phyloP scores from a whole-genome alignment of 2,888 invertebrate genomes.

The Hydroisotoma schaefferi region DNA sequence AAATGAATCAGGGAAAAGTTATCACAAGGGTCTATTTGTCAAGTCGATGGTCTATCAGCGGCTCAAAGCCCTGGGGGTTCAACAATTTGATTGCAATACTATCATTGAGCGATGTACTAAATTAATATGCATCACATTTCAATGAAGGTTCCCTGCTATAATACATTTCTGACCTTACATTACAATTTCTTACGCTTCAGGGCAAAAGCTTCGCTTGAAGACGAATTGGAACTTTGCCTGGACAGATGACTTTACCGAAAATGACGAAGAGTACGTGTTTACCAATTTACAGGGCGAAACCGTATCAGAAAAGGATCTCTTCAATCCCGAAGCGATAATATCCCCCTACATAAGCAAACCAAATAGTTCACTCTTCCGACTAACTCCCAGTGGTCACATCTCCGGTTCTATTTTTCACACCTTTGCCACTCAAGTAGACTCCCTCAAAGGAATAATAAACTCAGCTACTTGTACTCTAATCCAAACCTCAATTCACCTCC shows the following conservation, averaged over 20 bases:
- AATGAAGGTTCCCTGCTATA: neutral
- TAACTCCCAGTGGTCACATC: constrained; percentile 20
- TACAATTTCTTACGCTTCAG: neutral
- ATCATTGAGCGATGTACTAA: constrained; percentile 28
- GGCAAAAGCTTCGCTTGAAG: neutral
- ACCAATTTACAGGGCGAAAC: no score
- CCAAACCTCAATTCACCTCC: constrained; percentile 19
- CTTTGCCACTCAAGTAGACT: constrained; percentile 14
- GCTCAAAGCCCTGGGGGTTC: constrained; percentile 19
- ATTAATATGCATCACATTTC: neutral
- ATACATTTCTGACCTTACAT: neutral
- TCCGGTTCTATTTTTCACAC: constrained; percentile 3
- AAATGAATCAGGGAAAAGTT: no score
- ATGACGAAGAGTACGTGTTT: neutral
- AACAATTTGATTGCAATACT: constrained; percentile 29
- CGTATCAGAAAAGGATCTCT: no score
- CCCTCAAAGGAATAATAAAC: constrained; percentile 24
- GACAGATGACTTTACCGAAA: neutral
- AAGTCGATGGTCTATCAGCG: neutral
- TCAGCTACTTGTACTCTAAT: constrained; percentile 32
- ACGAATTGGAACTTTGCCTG: neutral
- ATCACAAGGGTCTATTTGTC: no score
- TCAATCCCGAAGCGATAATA: constrained; percentile 3
- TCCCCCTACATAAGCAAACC: constrained; percentile 23
- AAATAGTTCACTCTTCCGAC: constrained; percentile 21